Evolutionary conservation across 1,140 invertebrate species (phyloP).

Genomic region (Acyrthosiphon pisum): DNA sequence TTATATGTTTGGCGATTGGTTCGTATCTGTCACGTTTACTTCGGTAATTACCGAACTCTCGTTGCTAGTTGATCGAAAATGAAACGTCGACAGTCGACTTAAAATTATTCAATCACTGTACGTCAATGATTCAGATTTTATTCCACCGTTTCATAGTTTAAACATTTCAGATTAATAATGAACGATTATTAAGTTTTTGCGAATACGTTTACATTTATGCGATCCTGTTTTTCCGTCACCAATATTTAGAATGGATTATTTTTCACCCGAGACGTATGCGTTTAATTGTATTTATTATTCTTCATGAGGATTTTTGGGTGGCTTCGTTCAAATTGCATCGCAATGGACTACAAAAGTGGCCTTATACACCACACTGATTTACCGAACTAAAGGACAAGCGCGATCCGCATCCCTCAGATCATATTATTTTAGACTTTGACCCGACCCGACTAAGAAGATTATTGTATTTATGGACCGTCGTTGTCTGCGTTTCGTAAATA

Average conservation of each 20-base stretch:
- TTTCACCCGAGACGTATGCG: neutral
- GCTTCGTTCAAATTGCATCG: neutral
- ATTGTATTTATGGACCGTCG: neutral
- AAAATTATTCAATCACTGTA: neutral
- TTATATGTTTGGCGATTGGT: neutral
- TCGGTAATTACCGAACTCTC: neutral
- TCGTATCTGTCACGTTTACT: neutral
- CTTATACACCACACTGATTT: neutral
- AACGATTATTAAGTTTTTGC: no score
- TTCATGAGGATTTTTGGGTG: no score
- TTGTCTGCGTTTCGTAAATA: neutral
- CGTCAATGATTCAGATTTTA: neutral
- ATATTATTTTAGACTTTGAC: neutral
- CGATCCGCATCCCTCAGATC: neutral
- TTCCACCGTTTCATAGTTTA: neutral
- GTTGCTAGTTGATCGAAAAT: neutral
- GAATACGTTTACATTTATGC: no score
- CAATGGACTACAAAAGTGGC: neutral
- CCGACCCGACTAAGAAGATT: neutral
- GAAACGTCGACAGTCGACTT: neutral
- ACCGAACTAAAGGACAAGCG: no score
- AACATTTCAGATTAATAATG: neutral
- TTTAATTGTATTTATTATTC: neutral
- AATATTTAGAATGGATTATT: neutral
- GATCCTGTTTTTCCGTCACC: no score